A percentile compares a stretch with the other conserved stretches of the same genome.
Evolutionary conservation across 2,888 invertebrate species (phyloP).

Genomic region (Chydorus sphaericus): DNA sequence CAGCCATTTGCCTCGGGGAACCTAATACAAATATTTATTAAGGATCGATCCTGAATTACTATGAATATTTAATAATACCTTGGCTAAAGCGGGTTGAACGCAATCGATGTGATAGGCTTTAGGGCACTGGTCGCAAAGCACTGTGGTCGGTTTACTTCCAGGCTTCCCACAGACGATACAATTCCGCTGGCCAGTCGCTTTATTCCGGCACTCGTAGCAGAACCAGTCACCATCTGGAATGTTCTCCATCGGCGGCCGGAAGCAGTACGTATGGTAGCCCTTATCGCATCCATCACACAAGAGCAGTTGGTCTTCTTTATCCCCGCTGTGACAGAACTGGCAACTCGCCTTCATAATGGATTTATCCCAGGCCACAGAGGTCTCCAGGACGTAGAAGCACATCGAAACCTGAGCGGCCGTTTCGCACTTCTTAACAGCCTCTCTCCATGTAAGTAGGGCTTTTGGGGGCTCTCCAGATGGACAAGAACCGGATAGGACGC

Average conservation of each 20-base stretch:
- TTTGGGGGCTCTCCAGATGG: conserved; percentile 10
- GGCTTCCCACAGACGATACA: conserved; percentile 85
- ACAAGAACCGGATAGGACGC: conserved; percentile 6
- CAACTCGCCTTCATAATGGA: conserved; percentile 99
- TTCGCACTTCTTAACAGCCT: conserved; percentile 64
- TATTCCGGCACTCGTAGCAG: conserved; percentile 31
- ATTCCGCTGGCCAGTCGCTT: conserved; percentile 79
- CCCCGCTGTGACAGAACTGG: conserved; percentile 91
- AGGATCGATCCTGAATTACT: not conserved
- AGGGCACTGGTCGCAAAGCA: conserved; percentile 79
- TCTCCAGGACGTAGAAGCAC: conserved; percentile 76
- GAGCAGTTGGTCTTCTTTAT: conserved; percentile 86
- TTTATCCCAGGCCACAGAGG: conserved; percentile 95
- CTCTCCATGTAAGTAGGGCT: conserved; percentile 53
- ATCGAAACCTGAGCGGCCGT: conserved; percentile 83
- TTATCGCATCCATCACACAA: conserved; percentile 96
- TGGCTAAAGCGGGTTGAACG: conserved; percentile 68
- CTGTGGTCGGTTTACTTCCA: conserved; percentile 46
- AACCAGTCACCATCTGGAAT: conserved; percentile 97
- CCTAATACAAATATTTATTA: conserved; percentile 29
- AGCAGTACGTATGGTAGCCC: conserved; percentile 97
- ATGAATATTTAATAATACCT: conserved; percentile 33
- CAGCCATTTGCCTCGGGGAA: conserved; percentile 75
- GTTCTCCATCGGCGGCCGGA: conserved; percentile 87
- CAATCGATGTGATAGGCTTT: conserved; percentile 87